phyloP scores from a whole-genome alignment of 2,888 invertebrate species.

The Mythimna vitellina region DNA sequence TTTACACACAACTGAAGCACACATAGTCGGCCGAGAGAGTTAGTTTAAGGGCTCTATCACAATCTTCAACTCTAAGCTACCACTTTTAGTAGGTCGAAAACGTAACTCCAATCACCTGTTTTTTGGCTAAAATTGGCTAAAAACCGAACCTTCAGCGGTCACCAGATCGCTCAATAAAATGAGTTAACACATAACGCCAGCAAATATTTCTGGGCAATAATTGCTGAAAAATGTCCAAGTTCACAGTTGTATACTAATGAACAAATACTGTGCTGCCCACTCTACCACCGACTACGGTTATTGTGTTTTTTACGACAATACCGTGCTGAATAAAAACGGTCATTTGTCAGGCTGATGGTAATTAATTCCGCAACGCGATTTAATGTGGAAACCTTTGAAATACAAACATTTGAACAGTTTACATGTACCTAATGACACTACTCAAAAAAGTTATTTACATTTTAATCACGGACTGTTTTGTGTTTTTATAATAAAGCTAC shows the following conservation, averaged over 20 bases:
- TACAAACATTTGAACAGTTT: constrained; percentile 39
- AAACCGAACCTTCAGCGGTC: too few species aligned
- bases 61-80: too few species aligned
- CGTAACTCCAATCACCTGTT: too few species aligned
- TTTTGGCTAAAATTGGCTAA: too few species aligned
- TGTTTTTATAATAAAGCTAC: constrained; percentile 3
- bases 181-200: neutral
- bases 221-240: neutral
- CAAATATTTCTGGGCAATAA: neutral
- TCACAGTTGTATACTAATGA: neutral
- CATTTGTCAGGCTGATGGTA: constrained; percentile 39
- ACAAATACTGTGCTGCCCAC: too few species aligned
- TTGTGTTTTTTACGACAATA: constrained; percentile 14
- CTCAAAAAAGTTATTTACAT: constrained; percentile 13
- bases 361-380: constrained; percentile 33
- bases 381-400: constrained; percentile 32
- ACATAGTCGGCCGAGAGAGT: too few species aligned
- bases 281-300: neutral
- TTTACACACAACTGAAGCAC: too few species aligned
- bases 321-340: constrained; percentile 25
- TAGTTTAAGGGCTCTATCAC: too few species aligned
- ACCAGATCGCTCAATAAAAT: too few species aligned
- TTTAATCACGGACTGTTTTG: neutral
- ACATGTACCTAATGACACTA: constrained; percentile 12
- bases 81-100: too few species aligned